Evolutionary conservation across 2,888 invertebrate genomes (phyloP), one percentile per base, ranked within the genome.

Genomic region (Bugula neritina): DNA sequence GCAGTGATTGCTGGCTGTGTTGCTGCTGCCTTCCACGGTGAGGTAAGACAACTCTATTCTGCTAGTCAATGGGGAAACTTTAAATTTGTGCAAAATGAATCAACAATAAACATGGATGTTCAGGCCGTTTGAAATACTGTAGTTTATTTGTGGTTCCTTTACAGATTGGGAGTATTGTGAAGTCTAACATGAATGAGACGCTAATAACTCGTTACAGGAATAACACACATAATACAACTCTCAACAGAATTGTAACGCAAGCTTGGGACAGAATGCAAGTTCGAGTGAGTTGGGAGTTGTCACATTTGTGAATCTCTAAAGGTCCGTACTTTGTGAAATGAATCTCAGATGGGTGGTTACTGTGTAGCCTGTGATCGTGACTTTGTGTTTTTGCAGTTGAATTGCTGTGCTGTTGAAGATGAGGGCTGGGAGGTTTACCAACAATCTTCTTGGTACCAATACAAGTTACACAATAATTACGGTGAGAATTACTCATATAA

Each of bases 261-360:
- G 70, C 70, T 10, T 70, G 70, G 70, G 70, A 70, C 43, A 70
- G 70, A 54, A 43, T 70, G 70, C 70, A 70, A 29, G 52, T 70
- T 54, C 21, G 70, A 5, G 70, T 70, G 43, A 35, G 70, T 23
- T 55, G 25, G 5, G 25, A 17, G 23, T 23, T 55, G 55, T 55
- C 5, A 25, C 25, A 25, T 5, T 55, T 17, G 55, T 55, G 23
- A 5, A 55, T 17, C 10, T 52, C 10, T 52, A 52, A 13, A 52
- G 10, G 10, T 10, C 21, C 10, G 52, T 52, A 21, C 10, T 52
- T 13, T 10, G 10, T 10, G 10, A 52, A 13, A 52, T 52, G 52
- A 13, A 52, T 52, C 10, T 21, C 21, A 21, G 10, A 52, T 10
- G 10, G 52, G 52, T 58, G n/a, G 58, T 58, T 5, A 10, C 5